A percentile compares a stretch with the other conserved stretches of the same genome.
Evolutionary conservation across 2,888 invertebrate species (phyloP).

Genomic region (Callosobruchus maculatus): DNA sequence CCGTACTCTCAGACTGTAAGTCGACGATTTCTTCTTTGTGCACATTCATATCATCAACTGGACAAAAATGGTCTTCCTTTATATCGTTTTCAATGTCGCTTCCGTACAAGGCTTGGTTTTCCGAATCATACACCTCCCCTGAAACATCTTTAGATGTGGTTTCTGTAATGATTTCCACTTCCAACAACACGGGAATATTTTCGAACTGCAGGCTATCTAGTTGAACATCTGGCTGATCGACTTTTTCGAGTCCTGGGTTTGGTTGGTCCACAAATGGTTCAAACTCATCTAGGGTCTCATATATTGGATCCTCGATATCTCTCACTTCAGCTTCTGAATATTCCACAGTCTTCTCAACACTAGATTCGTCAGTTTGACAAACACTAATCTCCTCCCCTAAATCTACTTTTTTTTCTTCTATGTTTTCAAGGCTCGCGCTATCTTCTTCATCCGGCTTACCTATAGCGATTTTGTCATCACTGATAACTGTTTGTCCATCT

Average conservation of each 20-base stretch:
- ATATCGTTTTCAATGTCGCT: neutral
- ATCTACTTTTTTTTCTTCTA: neutral
- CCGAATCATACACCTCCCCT: too few relatives aligned
- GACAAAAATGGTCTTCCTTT: too few relatives aligned
- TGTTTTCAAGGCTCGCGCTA: neutral
- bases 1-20: too few relatives aligned
- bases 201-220: neutral
- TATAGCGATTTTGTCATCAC: neutral
- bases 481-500: neutral
- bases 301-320: neutral
- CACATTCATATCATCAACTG: neutral
- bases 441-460: neutral
- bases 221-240: neutral
- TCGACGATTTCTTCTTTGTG: neutral
- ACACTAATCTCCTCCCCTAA: neutral
- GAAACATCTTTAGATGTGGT: neutral
- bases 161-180: neutral
- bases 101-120: too few relatives aligned
- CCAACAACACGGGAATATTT: neutral
- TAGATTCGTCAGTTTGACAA: neutral
- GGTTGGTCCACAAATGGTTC: neutral
- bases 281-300: neutral
- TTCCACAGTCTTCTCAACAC: neutral
- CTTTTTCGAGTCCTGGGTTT: neutral
- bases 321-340: neutral